Conservation (phyloP, 2,888 invertebrate species). For the Hetaerina titia region DNA sequence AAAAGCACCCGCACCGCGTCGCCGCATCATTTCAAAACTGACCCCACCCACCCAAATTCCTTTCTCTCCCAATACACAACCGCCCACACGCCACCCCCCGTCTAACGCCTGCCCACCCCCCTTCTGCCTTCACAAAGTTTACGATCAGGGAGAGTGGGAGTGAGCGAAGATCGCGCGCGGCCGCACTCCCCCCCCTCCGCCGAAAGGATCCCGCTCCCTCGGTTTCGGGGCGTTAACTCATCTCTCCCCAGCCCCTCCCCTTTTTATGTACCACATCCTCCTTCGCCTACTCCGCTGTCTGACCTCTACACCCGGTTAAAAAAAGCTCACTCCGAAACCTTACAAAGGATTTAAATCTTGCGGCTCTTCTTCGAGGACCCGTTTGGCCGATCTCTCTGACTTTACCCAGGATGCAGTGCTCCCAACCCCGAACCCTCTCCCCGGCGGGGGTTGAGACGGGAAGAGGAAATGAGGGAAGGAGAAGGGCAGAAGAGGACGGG, state of each 20-base stretch:
- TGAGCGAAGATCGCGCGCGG: neutral
- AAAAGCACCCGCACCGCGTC: neutral
- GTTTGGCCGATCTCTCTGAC: neutral
- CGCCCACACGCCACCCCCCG: no score
- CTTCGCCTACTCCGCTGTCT: neutral
- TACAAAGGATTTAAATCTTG: neutral
- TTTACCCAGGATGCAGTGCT: neutral
- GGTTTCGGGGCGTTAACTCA: neutral
- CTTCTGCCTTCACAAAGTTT: neutral
- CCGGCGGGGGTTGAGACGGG: neutral
- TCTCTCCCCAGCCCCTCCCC: neutral
- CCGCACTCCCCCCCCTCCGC: neutral
- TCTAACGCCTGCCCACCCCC: no score
- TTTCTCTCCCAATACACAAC: no score
- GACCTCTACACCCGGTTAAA: slow-evolving; percentile 16
- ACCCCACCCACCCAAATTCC: neutral
- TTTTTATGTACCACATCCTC: slow-evolving; percentile 20
- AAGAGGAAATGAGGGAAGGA: slow-evolving; percentile 4
- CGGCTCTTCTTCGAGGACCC: neutral
- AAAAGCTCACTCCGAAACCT: neutral
- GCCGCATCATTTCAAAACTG: neutral
- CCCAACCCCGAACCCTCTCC: neutral
- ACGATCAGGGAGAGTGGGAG: neutral
- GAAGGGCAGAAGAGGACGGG: neutral
- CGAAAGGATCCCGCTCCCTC: neutral